Base-by-base conservation (phyloP, 2,888 invertebrate species). In the Amblyteles armatorius region DNA sequence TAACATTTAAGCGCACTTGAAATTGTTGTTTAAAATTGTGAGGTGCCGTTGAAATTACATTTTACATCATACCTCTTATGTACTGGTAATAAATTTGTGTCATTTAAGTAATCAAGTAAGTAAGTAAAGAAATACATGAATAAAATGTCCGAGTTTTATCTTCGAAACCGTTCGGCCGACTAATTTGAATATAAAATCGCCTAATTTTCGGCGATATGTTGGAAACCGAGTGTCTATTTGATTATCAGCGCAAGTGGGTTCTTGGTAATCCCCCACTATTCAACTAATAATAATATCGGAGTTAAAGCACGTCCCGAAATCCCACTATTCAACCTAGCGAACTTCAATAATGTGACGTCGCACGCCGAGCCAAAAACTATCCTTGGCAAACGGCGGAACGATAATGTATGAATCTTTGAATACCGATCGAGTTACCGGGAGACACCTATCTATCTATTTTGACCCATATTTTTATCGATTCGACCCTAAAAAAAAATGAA, bases 91-190 rank as follows among this genome's bases (percentile, higher is more conserved):
- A 7, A 9, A 36, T 36, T 36, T 36, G 1, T 36, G 6, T 2
- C 1, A 9, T 36, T 36, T 9, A 7, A 7, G 36, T 36, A 36
- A 36, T 1, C 7, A n/a, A 36, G 33, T 7, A n/a, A 36, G 36
- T 7, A 65, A 65, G 36, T 29, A 26, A 65, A 9, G 9, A 36
- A 19, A n/a, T 7, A 36, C n/a, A 50, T 33, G 7, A 22, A 36
- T 71, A 77, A 82, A 72, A 5, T 77, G 77, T 77, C 67, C 67
- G 72, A 16, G 44, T 57, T 44, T n/a, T 73, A 36, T 81, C 52
- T 63, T 60, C 13, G 29, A 0, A 73, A 52, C n/a, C n/a, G 68
- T 55, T 19, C 22, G 40, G 26, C 36, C n/a, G 40, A 36, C 40
- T 63, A 63, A 76, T 81, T 76, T 69, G 22, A 76, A 81, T 76